These are phyloP conservation scores for Vespertilio murinus DNA, from an alignment of 2,797 vertebrate species.

Conservation along the genomic window DNA sequence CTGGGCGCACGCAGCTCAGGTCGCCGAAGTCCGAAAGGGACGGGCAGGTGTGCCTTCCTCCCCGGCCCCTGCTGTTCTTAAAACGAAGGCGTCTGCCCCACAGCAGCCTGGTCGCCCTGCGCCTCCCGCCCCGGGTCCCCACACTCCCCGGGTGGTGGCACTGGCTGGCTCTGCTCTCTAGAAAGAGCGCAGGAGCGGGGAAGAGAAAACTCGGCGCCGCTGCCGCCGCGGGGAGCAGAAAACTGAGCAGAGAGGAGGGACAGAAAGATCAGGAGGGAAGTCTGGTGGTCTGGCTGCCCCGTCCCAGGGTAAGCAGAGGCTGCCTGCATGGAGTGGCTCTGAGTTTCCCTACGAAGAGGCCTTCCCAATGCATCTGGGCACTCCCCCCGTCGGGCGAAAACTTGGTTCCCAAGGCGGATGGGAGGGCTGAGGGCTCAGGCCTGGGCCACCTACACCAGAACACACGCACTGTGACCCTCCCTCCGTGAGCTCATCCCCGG, in stretches of 20 bases:
- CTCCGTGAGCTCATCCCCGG: neutral
- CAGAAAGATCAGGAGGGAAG: neutral
- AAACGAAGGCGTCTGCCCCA: neutral
- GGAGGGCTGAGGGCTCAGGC: neutral
- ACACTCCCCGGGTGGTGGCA: neutral
- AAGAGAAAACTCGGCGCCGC: neutral
- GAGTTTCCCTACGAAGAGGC: neutral
- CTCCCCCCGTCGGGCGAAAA: slow-evolving; percentile 65
- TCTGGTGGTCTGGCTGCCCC: too few species aligned
- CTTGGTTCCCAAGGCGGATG: neutral
- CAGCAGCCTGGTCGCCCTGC: neutral
- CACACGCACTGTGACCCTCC: neutral
- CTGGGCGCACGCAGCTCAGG: neutral
- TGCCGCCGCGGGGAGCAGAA: neutral
- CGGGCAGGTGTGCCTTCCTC: neutral
- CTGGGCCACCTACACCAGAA: neutral
- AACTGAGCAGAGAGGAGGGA: neutral
- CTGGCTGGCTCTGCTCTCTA: neutral
- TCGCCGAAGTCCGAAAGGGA: neutral
- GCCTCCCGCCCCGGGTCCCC: neutral
- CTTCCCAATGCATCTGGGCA: neutral
- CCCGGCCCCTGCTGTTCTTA: neutral
- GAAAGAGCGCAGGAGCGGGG: neutral
- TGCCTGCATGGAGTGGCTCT: neutral
- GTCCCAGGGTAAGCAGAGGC: fast-evolving